Evolutionary conservation across 2,113 vertebrate genomes (phyloP), one percentile per base, ranked within the genome.

Genomic region (Calypte anna): DNA sequence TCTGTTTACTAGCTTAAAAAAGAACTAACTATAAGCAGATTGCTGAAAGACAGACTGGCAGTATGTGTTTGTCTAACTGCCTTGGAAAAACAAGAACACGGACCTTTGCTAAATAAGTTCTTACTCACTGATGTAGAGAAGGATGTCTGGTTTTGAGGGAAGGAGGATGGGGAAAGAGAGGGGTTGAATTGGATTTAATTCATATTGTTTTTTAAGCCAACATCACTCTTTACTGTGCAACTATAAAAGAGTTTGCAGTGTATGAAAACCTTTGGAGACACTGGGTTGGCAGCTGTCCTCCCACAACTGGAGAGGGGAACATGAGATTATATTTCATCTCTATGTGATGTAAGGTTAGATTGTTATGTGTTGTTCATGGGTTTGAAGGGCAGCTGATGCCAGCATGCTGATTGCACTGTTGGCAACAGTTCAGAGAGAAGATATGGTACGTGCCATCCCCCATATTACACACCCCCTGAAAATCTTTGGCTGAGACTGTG

Each of bases 1-100:
- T 94, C 40, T 72, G 33, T 59, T 91, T 90, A 23, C 78, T 88
- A 58, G 62, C 79, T 33, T 76, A 82, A 69, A 95, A 79, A 19
- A 53, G 66, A 57, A 48, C 74, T 88, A 81, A 51, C 73, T 31
- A 38, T 79, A 66, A 62, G 80, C 64, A 62, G 72, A 80, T 83
- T 74, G 79, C 25, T 58, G 50, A 80, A 67, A 88, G 70, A 36
- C 44, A 73, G 50, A 8, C 67, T 87, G 91, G 44, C 36, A 61
- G 19, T 44, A n/a, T 8, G 36, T 36, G 22, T 62, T 8, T 67
- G 64, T 84, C 38, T 53, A 18, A 61, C 62, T 88, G 50, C 70
- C 73, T 44, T 69, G 70, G 64, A 93, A 78, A 91, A 75, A 38
- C 11, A 86, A 67, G 64, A 86, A 22, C 33, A 7, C 0, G 3